A percentile compares a stretch with the other conserved stretches of the same genome.
phyloP scores from a whole-genome alignment of 2,113 vertebrate species.

The Rhinopomastus cyanomelas region DNA sequence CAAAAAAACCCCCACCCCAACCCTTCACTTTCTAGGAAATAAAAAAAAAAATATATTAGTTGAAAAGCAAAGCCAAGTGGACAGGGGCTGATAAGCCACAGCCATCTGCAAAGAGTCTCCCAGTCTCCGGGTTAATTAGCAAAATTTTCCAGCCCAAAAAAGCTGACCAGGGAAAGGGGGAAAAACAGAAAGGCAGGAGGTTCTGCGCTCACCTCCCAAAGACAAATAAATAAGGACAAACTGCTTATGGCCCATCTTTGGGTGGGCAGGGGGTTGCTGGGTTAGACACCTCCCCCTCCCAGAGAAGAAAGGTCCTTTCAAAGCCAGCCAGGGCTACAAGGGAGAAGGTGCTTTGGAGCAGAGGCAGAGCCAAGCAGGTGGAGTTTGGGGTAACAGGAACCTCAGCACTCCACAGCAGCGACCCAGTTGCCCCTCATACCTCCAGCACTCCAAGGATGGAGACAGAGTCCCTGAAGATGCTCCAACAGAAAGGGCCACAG shows the following conservation, averaged over 20 bases:
- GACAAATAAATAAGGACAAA: constrained; percentile 14
- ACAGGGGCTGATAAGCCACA: constrained; percentile 18
- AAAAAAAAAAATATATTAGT: neutral
- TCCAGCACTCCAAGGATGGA: accelerated
- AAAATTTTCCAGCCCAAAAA: constrained; percentile 50
- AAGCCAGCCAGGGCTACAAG: neutral
- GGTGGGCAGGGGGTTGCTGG: neutral
- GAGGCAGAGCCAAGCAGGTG: neutral
- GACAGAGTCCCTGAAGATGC: neutral
- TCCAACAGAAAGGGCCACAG: neutral
- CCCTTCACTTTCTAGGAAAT: constrained; percentile 8
- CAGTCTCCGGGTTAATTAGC: constrained; percentile 38
- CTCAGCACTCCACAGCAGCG: neutral
- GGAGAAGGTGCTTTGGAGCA: neutral
- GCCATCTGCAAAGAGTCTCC: constrained; percentile 23
- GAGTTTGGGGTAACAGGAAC: neutral
- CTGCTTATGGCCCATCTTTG: neutral
- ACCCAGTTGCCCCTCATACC: accelerated
- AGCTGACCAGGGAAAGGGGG: constrained; percentile 4
- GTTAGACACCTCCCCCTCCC: neutral
- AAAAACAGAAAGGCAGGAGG: constrained; percentile 36
- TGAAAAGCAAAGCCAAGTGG: constrained; percentile 27
- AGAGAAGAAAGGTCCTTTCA: constrained; percentile 8
- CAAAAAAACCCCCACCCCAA: neutral
- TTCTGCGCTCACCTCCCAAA: neutral